Evolutionary conservation across 2,113 vertebrate species (phyloP).

Genomic region (Hypocryptadius cinnamomeus): DNA sequence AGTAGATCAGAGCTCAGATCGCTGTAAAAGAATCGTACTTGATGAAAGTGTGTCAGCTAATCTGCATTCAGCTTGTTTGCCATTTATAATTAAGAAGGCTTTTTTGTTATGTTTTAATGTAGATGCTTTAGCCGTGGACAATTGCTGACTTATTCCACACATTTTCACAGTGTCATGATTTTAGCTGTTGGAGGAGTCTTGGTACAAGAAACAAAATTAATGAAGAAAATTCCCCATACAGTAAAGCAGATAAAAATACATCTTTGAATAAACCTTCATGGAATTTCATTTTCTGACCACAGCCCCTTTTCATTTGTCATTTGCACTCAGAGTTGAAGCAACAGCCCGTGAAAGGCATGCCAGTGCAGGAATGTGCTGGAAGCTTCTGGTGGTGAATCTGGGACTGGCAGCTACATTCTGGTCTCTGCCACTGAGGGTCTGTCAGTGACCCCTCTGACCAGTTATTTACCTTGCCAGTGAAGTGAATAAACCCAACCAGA

Average conservation of each 20-base stretch:
- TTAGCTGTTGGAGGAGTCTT: neutral
- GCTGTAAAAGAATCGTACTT: neutral
- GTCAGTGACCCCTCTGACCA: neutral
- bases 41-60: neutral
- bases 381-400: neutral
- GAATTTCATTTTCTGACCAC: neutral
- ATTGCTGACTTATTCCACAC: neutral
- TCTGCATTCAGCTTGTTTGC: neutral
- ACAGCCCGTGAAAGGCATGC: neutral
- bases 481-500: neutral
- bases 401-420: neutral
- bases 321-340: neutral
- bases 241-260: neutral
- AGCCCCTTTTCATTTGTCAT: neutral
- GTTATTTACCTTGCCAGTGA: neutral
- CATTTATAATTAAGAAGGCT: neutral
- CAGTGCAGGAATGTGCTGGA: neutral
- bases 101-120: neutral
- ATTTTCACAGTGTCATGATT: neutral
- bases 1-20: neutral
- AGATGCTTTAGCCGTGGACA: neutral
- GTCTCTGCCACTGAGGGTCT: neutral
- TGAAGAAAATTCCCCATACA: neutral
- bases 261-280: neutral
- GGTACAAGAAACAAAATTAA: neutral